Evolutionary conservation across 2,797 vertebrate species (phyloP).

Genomic region (Phyllotis vaccarum): DNA sequence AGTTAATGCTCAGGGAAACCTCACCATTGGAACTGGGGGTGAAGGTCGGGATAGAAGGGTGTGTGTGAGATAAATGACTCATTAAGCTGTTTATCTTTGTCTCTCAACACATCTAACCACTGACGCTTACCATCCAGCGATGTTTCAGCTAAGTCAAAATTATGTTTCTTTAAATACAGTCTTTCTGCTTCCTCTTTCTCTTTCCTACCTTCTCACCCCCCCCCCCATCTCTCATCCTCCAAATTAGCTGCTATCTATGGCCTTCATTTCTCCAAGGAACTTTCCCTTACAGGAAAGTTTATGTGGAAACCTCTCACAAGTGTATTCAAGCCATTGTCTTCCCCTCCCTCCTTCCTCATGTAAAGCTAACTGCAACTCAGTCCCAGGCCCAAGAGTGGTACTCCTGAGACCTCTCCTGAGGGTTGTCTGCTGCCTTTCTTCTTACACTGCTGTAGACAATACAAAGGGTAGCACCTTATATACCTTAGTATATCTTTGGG

Average conservation of each 20-base stretch:
- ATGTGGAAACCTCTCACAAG: neutral
- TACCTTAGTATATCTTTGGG: neutral
- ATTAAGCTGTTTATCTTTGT: neutral
- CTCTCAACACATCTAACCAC: neutral
- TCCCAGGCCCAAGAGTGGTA: neutral
- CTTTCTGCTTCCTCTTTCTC: no score
- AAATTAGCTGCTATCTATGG: neutral
- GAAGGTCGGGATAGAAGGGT: neutral
- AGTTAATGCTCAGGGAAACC: neutral
- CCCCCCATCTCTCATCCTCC: neutral
- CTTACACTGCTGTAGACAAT: neutral
- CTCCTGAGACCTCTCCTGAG: neutral
- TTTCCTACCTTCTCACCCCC: no score
- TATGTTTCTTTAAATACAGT: neutral
- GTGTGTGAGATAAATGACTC: neutral
- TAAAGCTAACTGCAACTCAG: neutral
- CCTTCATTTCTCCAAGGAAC: conserved; percentile 14
- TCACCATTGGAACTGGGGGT: neutral
- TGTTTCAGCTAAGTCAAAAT: conserved; percentile 44
- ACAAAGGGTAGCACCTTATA: neutral
- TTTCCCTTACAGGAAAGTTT: neutral
- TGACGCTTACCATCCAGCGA: neutral
- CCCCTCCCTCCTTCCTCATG: neutral
- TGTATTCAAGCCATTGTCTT: neutral
- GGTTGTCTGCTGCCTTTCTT: neutral